Percentiles rank a stretch among this genome's conserved stretches.
These are phyloP conservation scores for Chunga burmeisteri DNA, from an alignment of 2,113 vertebrate genomes.

Conservation along the genomic window DNA sequence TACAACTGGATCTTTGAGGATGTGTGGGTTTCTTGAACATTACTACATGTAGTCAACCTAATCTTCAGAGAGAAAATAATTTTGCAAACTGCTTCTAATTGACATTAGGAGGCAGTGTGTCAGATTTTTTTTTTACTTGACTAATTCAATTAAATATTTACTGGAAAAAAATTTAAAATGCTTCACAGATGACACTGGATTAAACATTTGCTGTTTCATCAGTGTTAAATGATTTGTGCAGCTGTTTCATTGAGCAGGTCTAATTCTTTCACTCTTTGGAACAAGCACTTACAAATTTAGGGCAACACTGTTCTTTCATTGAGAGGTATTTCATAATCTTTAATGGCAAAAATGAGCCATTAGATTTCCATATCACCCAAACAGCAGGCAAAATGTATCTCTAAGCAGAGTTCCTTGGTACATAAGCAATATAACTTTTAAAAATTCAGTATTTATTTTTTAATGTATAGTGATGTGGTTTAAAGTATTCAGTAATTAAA, in stretches of 20 bases:
- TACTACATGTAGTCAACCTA: background rate
- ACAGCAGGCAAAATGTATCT: background rate
- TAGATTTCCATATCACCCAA: background rate
- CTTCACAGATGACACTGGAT: background rate
- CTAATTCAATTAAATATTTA: conserved; percentile 29
- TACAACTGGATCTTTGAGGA: background rate
- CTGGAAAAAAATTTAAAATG: background rate
- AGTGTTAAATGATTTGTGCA: conserved; percentile 1
- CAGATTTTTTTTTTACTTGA: background rate
- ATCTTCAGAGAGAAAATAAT: background rate
- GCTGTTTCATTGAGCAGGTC: background rate
- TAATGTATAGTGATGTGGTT: background rate
- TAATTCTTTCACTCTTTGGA: background rate
- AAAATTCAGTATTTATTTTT: conserved; percentile 22
- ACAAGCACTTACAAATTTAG: background rate
- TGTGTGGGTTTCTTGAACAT: background rate
- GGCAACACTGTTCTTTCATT: background rate
- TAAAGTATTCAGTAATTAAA: conserved; percentile 18
- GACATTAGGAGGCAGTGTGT: background rate
- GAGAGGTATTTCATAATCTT: background rate
- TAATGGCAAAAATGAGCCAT: background rate
- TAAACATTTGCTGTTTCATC: background rate
- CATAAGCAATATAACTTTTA: background rate
- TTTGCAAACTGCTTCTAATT: background rate
- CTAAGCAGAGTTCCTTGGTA: background rate